These are phyloP conservation scores for Eupithecia exiguata DNA, from an alignment of 2,888 invertebrate species.

Conservation along the genomic window DNA sequence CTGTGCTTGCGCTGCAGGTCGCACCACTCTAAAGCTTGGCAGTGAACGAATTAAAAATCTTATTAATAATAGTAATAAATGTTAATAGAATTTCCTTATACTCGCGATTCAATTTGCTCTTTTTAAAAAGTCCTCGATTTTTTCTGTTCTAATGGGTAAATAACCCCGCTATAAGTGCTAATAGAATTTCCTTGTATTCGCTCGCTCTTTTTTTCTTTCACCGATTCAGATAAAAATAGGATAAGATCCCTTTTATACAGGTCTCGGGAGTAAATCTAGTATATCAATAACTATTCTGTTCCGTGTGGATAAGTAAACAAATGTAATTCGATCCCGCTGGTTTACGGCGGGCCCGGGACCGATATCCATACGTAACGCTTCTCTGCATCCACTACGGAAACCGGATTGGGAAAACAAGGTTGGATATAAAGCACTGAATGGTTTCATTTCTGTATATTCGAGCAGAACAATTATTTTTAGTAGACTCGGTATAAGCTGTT, in stretches of 20 bases:
- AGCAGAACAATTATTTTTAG: background rate
- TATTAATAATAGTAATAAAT: too few species aligned
- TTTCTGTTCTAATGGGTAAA: background rate
- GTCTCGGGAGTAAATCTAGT: background rate
- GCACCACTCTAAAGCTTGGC: background rate
- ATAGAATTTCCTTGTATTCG: background rate
- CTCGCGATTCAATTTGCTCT: background rate
- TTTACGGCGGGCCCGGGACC: background rate
- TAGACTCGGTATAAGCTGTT: too few species aligned
- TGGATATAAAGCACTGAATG: background rate
- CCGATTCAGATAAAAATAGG: background rate
- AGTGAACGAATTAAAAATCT: background rate
- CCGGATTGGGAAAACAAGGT: slow-evolving; percentile 7
- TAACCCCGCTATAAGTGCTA: background rate
- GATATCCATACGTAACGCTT: slow-evolving; percentile 1
- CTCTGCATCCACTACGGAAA: background rate
- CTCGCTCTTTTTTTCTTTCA: background rate
- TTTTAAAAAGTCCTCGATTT: background rate
- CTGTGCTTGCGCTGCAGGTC: too few species aligned
- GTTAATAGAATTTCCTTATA: background rate
- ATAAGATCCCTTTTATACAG: background rate
- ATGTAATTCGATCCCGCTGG: slow-evolving; percentile 9
- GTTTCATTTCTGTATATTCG: background rate
- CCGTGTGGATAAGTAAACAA: slow-evolving; percentile 8
- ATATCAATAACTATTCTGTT: background rate